phyloP scores from a whole-genome alignment of 1,140 invertebrate genomes.

The Cydia amplana region DNA sequence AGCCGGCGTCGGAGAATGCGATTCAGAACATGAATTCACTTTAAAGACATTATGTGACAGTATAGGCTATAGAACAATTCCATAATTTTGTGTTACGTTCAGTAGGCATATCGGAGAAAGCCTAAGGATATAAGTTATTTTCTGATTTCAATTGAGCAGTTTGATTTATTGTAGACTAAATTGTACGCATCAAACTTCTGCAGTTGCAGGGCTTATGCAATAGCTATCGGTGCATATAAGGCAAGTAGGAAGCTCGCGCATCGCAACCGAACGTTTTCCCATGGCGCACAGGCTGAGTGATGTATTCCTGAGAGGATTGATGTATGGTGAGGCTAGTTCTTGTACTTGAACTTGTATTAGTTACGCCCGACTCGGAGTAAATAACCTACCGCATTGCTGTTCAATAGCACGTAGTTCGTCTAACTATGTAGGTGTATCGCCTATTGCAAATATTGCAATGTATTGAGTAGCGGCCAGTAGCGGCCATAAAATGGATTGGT shows the following conservation, averaged over 20 bases:
- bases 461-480: conserved; percentile 14
- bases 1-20: conserved; percentile 1
- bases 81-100: conserved; percentile 35
- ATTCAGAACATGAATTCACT: conserved; percentile 32
- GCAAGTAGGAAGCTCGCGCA: conserved; percentile 60
- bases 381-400: conserved; percentile 36
- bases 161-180: conserved; percentile 30
- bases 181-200: not conserved
- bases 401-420: not conserved
- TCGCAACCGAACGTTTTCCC: conserved; percentile 61
- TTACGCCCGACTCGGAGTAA: conserved; percentile 37
- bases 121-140: not conserved
- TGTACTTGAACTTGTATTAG: conserved; percentile 61
- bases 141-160: conserved; percentile 1
- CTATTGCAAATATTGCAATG: not conserved
- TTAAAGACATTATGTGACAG: conserved; percentile 34
- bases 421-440: not conserved
- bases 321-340: conserved; percentile 54
- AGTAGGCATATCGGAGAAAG: not conserved
- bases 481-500: conserved; percentile 20
- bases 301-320: conserved; percentile 59
- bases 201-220: conserved; percentile 34
- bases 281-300: conserved; percentile 57
- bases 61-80: conserved; percentile 34
- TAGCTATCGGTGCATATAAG: conserved; percentile 59